Evolutionary conservation across 92 coral and sea anemone species (phyloP).

Genomic region (Metridium senile): DNA sequence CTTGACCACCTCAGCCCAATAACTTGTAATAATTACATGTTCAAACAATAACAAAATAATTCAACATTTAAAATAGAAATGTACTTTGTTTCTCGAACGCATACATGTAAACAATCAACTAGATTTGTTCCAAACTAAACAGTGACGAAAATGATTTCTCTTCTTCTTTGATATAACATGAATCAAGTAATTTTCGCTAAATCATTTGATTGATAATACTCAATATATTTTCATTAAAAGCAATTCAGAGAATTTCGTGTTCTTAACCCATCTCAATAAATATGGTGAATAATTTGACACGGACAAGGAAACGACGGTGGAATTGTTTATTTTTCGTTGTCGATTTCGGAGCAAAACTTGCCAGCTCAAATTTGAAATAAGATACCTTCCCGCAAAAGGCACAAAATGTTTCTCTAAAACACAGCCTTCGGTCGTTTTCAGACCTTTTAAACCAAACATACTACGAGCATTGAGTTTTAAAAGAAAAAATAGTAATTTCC

Average conservation of each 20-base stretch:
- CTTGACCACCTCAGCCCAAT: not conserved
- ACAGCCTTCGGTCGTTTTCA: not conserved
- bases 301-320: not conserved
- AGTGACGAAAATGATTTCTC: not conserved
- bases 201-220: not conserved
- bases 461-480: not conserved
- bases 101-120: not conserved
- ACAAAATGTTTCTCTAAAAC: not conserved
- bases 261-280: not conserved
- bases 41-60: not conserved
- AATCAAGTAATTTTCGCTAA: not conserved
- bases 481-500: not conserved
- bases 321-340: not conserved
- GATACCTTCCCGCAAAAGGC: not conserved
- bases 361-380: not conserved
- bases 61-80: not conserved
- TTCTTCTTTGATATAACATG: too few relatives aligned
- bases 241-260: not conserved
- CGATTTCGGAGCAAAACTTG: not conserved
- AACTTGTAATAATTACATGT: not conserved
- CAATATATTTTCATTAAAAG: not conserved
- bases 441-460: not conserved
- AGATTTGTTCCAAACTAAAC: not conserved
- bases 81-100: not conserved
- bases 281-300: not conserved